A percentile compares a stretch with the other conserved stretches of the same genome.
Conservation (phyloP, 2,113 vertebrate genomes). For the Ophiodon elongatus region DNA sequence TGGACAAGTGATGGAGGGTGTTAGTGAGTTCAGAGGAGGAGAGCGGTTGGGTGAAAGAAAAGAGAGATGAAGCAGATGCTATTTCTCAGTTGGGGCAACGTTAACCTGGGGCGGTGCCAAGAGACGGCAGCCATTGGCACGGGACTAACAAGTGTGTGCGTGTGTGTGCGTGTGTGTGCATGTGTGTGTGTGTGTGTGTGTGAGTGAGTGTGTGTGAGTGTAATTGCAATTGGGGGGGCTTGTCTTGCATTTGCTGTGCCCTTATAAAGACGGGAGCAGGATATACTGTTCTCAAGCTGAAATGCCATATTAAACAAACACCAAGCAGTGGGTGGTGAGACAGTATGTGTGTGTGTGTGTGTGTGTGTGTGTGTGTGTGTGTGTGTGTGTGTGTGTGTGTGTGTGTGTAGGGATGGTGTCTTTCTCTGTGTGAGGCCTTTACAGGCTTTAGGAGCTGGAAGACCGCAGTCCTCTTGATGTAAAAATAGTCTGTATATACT, state of each 20-base stretch:
- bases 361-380: slow-evolving; percentile 27
- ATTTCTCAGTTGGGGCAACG: slow-evolving; percentile 45
- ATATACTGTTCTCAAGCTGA: slow-evolving; percentile 74
- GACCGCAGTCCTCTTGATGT: slow-evolving; percentile 53
- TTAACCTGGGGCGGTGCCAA: slow-evolving; percentile 41
- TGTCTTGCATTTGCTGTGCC: slow-evolving; percentile 62
- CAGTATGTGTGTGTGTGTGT: slow-evolving; percentile 33
- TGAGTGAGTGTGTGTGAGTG: slow-evolving; percentile 29
- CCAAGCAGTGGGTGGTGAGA: slow-evolving; percentile 59
- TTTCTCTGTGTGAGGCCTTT: slow-evolving; percentile 67
- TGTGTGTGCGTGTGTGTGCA: slow-evolving; percentile 6
- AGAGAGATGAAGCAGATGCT: slow-evolving; percentile 68
- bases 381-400: slow-evolving; percentile 20
- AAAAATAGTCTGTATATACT: slow-evolving; percentile 67
- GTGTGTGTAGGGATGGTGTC: slow-evolving; percentile 14
- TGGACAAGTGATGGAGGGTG: slow-evolving; percentile 38
- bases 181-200: slow-evolving; percentile 16
- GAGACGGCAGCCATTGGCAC: slow-evolving; percentile 54
- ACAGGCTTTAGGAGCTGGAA: slow-evolving; percentile 52
- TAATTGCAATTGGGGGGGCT: slow-evolving; percentile 42
- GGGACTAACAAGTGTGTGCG: slow-evolving; percentile 14
- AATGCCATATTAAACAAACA: slow-evolving; percentile 80
- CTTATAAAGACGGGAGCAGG: slow-evolving; percentile 76
- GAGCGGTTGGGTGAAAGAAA: slow-evolving; percentile 55
- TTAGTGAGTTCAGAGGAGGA: slow-evolving; percentile 30